These are phyloP conservation scores for Piezodorus guildinii DNA, from an alignment of 1,140 invertebrate genomes.

Conservation along the genomic window DNA sequence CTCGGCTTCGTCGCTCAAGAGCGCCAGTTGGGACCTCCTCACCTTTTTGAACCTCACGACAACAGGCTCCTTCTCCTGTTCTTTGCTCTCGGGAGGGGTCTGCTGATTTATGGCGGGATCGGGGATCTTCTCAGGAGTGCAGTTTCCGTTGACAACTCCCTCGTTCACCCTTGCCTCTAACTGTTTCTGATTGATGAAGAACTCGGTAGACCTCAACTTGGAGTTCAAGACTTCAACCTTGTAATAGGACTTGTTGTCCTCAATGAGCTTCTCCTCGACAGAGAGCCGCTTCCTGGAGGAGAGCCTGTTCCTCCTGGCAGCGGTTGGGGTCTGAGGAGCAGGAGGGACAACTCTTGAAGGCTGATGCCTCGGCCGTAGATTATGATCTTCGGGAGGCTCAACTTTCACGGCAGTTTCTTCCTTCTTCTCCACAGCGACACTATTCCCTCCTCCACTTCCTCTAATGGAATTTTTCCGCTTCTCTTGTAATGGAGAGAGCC, in stretches of 20 bases:
- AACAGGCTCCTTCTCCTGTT: slow-evolving; percentile 33
- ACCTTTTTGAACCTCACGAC: slow-evolving; percentile 53
- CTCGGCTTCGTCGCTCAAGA: slow-evolving; percentile 67
- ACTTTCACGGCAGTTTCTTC: background rate
- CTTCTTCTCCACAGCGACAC: background rate
- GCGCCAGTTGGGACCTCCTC: slow-evolving; percentile 53
- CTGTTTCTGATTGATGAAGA: slow-evolving; percentile 33
- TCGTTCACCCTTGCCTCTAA: slow-evolving; percentile 22
- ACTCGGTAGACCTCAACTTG: slow-evolving; percentile 49
- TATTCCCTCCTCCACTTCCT: background rate
- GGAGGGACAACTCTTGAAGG: background rate
- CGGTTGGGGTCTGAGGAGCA: background rate
- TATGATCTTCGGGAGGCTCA: background rate
- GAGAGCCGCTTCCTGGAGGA: slow-evolving; percentile 37
- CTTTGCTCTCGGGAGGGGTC: background rate
- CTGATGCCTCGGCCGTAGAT: slow-evolving; percentile 5
- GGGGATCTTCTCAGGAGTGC: background rate
- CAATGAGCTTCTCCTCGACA: slow-evolving; percentile 43
- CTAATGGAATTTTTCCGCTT: background rate
- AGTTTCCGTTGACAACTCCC: background rate
- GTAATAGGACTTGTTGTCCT: slow-evolving; percentile 54
- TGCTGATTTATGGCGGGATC: background rate
- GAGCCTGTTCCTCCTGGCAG: background rate
- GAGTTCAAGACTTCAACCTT: slow-evolving; percentile 59
- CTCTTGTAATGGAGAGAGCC: slow-evolving; percentile 8